Conservation (phyloP, 1,140 invertebrate species). For the Atopsyche davidsoni region DNA sequence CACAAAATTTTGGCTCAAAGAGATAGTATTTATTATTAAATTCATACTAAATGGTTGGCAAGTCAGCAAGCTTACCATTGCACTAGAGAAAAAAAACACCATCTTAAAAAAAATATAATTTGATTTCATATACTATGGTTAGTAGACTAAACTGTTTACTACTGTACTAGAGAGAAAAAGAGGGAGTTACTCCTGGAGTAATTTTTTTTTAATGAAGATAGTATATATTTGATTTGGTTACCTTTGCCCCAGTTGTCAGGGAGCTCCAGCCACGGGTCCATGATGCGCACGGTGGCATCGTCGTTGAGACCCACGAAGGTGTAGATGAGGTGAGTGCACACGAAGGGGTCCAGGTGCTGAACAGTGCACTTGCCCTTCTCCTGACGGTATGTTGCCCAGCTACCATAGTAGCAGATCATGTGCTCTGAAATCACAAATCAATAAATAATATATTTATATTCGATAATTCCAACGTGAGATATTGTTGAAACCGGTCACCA, state of each 20-base stretch:
- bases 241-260: slow-evolving; percentile 44
- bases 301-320: slow-evolving; percentile 59
- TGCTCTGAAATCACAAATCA: too few relatives aligned
- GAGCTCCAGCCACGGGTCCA: slow-evolving; percentile 62
- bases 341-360: slow-evolving; percentile 57
- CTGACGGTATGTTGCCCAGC: slow-evolving; percentile 65
- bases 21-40: too few relatives aligned
- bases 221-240: slow-evolving; percentile 23
- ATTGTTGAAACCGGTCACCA: too few relatives aligned
- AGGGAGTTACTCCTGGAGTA: neutral
- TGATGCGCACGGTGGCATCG: slow-evolving; percentile 45
- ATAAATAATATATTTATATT: too few relatives aligned
- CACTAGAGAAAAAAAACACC: slow-evolving; percentile 74
- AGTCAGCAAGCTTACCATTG: slow-evolving; percentile 46
- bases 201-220: neutral
- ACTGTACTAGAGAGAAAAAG: neutral
- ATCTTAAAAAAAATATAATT: slow-evolving; percentile 3
- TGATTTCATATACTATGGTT: neutral
- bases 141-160: neutral
- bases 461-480: too few relatives aligned
- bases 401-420: slow-evolving; percentile 66
- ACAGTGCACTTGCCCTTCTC: slow-evolving; percentile 60
- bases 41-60: too few relatives aligned
- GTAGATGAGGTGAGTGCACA: slow-evolving; percentile 72
- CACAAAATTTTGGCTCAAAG: too few relatives aligned